Conservation (phyloP, 2,797 vertebrate genomes). For the Gallinago solitaria region DNA sequence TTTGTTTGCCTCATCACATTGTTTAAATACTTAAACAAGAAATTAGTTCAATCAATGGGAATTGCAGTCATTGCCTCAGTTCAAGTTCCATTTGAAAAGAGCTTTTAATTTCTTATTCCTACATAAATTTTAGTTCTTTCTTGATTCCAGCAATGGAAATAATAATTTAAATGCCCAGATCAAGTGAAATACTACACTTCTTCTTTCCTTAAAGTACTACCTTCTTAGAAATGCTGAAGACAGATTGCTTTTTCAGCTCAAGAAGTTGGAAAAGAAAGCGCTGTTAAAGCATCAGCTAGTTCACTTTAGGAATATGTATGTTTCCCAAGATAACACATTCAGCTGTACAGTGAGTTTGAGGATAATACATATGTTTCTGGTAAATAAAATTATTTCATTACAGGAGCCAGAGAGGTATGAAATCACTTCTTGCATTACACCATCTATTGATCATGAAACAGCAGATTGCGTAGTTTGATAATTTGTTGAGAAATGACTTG, state of each 20-base stretch:
- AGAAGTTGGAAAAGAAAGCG: neutral
- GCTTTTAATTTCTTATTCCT: neutral
- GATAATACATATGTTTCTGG: neutral
- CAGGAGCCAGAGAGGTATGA: neutral
- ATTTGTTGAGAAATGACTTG: constrained; percentile 12
- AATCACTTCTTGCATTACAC: constrained; percentile 26
- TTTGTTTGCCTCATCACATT: neutral
- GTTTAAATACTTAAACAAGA: neutral
- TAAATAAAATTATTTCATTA: constrained; percentile 39
- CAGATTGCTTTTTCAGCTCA: neutral
- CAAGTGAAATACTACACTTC: neutral
- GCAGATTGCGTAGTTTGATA: neutral
- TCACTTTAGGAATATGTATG: neutral
- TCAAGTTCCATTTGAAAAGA: neutral
- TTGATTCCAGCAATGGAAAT: neutral
- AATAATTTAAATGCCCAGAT: neutral
- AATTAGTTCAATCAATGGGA: neutral
- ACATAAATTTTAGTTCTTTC: neutral
- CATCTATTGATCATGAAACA: constrained; percentile 20
- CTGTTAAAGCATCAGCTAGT: neutral
- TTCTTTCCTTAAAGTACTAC: neutral
- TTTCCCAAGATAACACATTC: neutral
- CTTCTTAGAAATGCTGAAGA: neutral
- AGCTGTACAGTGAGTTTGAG: neutral
- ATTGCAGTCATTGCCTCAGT: neutral